Percentiles rank a stretch among this genome's conserved stretches.
phyloP scores from a whole-genome alignment of 2,888 invertebrate genomes.

The Chironomus riparius region DNA sequence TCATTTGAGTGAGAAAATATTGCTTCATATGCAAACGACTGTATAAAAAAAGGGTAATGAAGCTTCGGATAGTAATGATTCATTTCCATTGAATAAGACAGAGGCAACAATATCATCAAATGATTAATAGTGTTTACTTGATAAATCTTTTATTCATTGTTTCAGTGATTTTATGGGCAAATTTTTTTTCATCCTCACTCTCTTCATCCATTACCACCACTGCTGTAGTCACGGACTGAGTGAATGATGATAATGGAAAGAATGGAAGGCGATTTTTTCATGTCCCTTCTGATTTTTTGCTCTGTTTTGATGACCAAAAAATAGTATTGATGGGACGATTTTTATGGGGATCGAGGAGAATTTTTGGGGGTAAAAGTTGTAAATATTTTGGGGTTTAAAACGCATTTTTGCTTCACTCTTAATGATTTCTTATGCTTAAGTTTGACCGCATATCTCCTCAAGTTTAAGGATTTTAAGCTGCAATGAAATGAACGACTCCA shows the following conservation, averaged over 20 bases:
- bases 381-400: not conserved
- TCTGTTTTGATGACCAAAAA: too few species aligned
- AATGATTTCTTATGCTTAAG: too few species aligned
- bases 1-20: too few species aligned
- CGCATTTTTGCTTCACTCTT: too few species aligned
- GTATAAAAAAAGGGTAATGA: slow-evolving; percentile 24
- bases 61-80: slow-evolving; percentile 22
- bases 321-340: not conserved
- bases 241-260: not conserved
- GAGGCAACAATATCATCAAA: slow-evolving; percentile 1
- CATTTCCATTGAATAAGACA: not conserved
- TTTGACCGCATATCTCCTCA: too few species aligned
- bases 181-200: not conserved
- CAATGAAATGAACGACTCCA: too few species aligned
- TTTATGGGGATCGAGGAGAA: not conserved
- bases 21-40: not conserved
- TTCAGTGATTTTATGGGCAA: slow-evolving; percentile 11
- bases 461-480: too few species aligned
- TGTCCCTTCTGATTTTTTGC: too few species aligned
- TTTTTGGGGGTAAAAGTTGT: too few species aligned
- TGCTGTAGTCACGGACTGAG: not conserved
- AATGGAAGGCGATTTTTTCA: not conserved
- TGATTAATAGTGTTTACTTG: slow-evolving; percentile 22
- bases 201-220: not conserved
- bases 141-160: slow-evolving; percentile 26